Evolutionary conservation across 2,888 invertebrate genomes (phyloP).

Genomic region (Campoplex capitator): DNA sequence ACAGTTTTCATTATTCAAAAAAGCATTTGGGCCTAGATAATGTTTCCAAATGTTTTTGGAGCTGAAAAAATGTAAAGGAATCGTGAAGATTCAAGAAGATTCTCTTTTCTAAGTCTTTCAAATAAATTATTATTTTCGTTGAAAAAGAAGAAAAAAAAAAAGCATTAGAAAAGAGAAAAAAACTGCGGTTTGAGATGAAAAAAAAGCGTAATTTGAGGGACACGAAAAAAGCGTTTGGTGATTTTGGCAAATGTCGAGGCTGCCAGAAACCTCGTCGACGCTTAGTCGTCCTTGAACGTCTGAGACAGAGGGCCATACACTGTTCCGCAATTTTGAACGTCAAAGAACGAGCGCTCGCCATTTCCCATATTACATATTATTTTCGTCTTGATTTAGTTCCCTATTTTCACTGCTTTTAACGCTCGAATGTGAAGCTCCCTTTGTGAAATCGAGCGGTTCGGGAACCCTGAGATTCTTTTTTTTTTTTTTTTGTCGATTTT

Average conservation of each 20-base stretch:
- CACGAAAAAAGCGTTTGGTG: slow-evolving; percentile 48
- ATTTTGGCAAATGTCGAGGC: slow-evolving; percentile 61
- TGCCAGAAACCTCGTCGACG: slow-evolving; percentile 61
- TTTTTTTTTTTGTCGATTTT: not conserved
- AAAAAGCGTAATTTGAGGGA: slow-evolving; percentile 48
- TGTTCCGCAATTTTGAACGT: slow-evolving; percentile 60
- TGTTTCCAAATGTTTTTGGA: too few relatives aligned
- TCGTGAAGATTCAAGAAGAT: not conserved
- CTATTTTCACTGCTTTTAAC: not conserved
- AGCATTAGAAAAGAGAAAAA: not conserved
- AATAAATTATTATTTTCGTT: not conserved
- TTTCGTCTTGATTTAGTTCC: slow-evolving; percentile 1
- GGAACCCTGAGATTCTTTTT: not conserved
- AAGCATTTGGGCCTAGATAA: not conserved
- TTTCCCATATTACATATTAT: slow-evolving; percentile 42
- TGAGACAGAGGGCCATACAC: slow-evolving; percentile 53
- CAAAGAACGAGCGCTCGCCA: slow-evolving; percentile 40
- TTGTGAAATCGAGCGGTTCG: not conserved
- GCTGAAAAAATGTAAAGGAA: too few relatives aligned
- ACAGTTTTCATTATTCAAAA: not conserved
- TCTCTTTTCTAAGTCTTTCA: not conserved
- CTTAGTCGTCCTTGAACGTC: slow-evolving; percentile 68
- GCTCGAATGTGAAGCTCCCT: not conserved
- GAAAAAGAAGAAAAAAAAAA: not conserved
- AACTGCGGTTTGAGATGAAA: too few relatives aligned